Percentiles rank a stretch among this genome's conserved stretches.
Evolutionary conservation across 2,888 invertebrate genomes (phyloP).

Genomic region (Mythimna pallens): DNA sequence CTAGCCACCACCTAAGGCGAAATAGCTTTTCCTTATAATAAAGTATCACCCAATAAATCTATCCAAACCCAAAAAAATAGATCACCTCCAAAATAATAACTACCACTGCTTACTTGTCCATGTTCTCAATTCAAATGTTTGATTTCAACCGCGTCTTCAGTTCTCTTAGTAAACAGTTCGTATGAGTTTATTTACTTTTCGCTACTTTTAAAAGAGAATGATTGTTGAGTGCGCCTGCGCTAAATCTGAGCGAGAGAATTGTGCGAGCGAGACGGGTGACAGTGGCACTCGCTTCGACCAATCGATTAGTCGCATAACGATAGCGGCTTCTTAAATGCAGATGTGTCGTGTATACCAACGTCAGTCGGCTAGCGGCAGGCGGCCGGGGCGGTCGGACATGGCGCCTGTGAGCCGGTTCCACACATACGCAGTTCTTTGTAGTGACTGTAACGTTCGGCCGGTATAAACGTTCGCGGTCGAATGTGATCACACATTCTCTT

Average conservation of each 20-base stretch:
- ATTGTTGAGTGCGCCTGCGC: conserved; percentile 81
- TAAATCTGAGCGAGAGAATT: conserved; percentile 80
- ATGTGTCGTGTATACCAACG: conserved; percentile 89
- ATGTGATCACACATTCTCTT: conserved; percentile 70
- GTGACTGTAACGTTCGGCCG: conserved; percentile 75
- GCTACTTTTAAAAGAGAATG: conserved; percentile 86
- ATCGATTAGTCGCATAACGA: conserved; percentile 91
- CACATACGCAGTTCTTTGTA: conserved; percentile 81
- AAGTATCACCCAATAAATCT: conserved; percentile 58
- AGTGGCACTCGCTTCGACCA: conserved; percentile 88
- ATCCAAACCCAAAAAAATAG: conserved; percentile 38
- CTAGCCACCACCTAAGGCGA: conserved; percentile 75
- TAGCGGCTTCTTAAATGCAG: conserved; percentile 91
- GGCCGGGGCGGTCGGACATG: conserved; percentile 81
- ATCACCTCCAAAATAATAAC: conserved; percentile 36
- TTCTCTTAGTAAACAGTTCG: conserved; percentile 83
- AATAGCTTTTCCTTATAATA: conserved; percentile 70
- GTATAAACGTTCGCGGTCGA: conserved; percentile 73
- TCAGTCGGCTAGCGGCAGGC: conserved; percentile 87
- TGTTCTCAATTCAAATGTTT: conserved; percentile 68
- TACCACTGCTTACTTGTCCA: conserved; percentile 56
- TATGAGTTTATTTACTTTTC: conserved; percentile 89
- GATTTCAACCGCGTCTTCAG: conserved; percentile 75
- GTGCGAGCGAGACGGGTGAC: conserved; percentile 80
- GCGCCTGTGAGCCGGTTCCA: conserved; percentile 72